Evolutionary conservation across 2,113 vertebrate species (phyloP).

Genomic region (Callithrix jacchus): DNA sequence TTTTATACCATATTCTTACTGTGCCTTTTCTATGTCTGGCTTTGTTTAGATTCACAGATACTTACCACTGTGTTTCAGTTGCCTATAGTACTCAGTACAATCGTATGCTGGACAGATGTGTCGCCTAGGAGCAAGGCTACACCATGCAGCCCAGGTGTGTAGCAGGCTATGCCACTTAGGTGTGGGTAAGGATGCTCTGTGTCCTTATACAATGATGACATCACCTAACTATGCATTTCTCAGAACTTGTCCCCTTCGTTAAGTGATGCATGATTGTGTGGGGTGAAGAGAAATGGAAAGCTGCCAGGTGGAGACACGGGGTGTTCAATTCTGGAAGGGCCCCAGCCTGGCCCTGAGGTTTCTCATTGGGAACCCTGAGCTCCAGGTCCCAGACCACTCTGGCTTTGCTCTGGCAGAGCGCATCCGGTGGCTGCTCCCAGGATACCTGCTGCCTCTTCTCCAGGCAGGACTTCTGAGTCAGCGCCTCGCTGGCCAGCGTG

Average conservation of each 20-base stretch:
- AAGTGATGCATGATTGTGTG: not conserved
- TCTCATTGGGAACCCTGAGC: not conserved
- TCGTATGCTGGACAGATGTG: not conserved
- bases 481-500: rapidly evolving
- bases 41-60: not conserved
- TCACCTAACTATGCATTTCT: no score
- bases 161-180: not conserved
- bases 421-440: rapidly evolving
- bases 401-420: not conserved
- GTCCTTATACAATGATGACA: no score
- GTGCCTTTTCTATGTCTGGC: not conserved
- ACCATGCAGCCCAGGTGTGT: not conserved
- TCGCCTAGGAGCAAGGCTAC: not conserved
- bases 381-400: not conserved
- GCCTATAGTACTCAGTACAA: not conserved
- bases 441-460: not conserved
- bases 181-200: not conserved
- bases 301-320: not conserved
- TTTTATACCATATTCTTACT: not conserved
- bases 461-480: not conserved
- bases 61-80: not conserved
- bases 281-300: not conserved
- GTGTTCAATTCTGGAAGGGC: not conserved
- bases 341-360: not conserved
- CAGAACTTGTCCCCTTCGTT: no score